Evolutionary conservation across 2,797 vertebrate genomes (phyloP).

Genomic region (Staurois parvus): DNA sequence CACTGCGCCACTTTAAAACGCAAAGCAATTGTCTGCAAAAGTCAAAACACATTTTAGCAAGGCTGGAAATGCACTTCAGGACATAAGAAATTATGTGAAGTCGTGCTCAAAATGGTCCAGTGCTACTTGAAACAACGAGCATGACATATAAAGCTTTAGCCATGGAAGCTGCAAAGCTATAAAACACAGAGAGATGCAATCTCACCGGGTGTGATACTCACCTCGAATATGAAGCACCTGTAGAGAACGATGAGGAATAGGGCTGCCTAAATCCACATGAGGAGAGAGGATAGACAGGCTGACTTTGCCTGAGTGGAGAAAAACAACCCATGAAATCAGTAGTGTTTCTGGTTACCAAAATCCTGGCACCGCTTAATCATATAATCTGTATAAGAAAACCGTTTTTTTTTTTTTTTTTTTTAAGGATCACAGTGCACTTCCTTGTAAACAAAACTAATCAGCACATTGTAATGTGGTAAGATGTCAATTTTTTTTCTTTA

Average conservation of each 20-base stretch:
- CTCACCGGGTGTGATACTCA: constrained; percentile 81
- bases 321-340: constrained; percentile 77
- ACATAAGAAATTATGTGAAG: constrained; percentile 17
- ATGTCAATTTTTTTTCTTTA: no score
- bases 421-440: no score
- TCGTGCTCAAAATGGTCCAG: neutral
- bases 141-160: constrained; percentile 69
- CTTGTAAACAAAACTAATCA: no score
- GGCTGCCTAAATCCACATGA: constrained; percentile 98
- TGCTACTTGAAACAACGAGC: neutral
- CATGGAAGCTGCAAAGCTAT: constrained; percentile 71
- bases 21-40: neutral
- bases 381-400: no score
- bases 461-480: no score
- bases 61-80: neutral
- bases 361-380: neutral
- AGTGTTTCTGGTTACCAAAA: neutral
- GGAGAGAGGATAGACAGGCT: constrained; percentile 95
- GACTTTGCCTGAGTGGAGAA: constrained; percentile 93
- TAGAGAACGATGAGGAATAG: constrained; percentile 87
- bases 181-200: constrained; percentile 66
- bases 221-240: constrained; percentile 95
- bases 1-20: neutral
- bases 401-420: no score
- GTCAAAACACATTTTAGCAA: neutral